Base-by-base conservation (phyloP, 2,888 invertebrate genomes). In the Thymelicus lineola region DNA sequence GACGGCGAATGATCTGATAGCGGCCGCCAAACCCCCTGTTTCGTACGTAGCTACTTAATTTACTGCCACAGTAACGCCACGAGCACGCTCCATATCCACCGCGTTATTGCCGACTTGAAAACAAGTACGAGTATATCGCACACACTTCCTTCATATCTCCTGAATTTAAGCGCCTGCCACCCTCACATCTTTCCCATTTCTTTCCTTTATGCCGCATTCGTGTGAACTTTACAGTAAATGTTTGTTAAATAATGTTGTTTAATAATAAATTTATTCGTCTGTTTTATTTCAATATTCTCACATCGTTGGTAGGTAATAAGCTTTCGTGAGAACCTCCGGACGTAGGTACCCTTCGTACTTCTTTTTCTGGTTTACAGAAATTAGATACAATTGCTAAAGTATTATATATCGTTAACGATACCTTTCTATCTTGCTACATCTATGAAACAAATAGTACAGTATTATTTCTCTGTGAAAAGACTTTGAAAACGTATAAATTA, bases 91-190 rank as follows among this genome's bases (percentile, higher is more conserved):
- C 89, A 87, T 88, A 90, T 89, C 87, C 89, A 87, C 86, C 84
- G 84, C 87, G 89, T 92, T 92, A 93, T 91, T 91, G 88, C 91
- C 91, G 88, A 89, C 91, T 93, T 89, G 89, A 90, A 92, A 91
- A 88, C 88, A 90, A 88, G 88, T 91, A 88, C 88, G 90, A 88
- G 88, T 91, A 91, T 87, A 84, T 86, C 88, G 85, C 85, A 88
- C 87, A 89, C 88, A 89, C 90, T 91, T 91, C 85, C 87, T 87
- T 87, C 87, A 87, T 91, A 89, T 88, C 89, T 91, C 73, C 82
- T 85, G 84, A 87, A 87, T 88, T 87, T 88, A 87, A 89, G 86
- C 82, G 85, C 86, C 86, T 87, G 83, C 85, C 86, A 85, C 82
- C 85, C 86, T 80, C 81, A 83, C 64, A 64, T 84, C 84, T 81